phyloP scores from a whole-genome alignment of 2,888 invertebrate species.

The Notodonta ziczac region DNA sequence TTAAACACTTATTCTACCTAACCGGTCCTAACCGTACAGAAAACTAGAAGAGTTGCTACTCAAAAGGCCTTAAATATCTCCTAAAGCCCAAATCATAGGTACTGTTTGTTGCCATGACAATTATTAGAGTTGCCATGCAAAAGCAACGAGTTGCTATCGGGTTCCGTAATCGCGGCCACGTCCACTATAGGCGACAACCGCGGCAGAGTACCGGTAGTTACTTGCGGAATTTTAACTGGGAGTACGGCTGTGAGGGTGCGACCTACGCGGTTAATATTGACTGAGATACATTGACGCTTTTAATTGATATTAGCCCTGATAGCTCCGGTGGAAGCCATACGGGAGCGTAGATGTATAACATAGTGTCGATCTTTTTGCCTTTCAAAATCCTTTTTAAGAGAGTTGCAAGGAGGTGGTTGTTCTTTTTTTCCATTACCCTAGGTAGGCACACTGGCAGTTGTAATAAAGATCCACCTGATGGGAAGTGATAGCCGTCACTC shows the following conservation, averaged over 20 bases:
- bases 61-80: not conserved
- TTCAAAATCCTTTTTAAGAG: not conserved
- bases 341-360: not conserved
- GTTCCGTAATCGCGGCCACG: conserved; percentile 31
- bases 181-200: conserved; percentile 32
- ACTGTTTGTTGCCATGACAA: conserved; percentile 4
- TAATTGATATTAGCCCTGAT: not conserved
- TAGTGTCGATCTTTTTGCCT: not conserved
- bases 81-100: not conserved
- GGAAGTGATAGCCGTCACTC: too few species aligned
- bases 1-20: too few species aligned
- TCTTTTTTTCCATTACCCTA: too few species aligned
- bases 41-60: too few species aligned
- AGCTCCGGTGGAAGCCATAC: not conserved
- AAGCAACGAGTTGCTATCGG: conserved; percentile 14
- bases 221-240: conserved; percentile 45
- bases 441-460: too few species aligned
- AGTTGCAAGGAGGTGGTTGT: too few species aligned
- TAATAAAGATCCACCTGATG: too few species aligned
- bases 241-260: conserved; percentile 28
- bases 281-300: conserved; percentile 12
- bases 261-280: conserved; percentile 23
- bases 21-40: too few species aligned
- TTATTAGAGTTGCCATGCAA: conserved; percentile 17
- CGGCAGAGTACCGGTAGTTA: conserved; percentile 33